Conservation (phyloP, 2,797 vertebrate genomes). For the Pithecia hirsuta region DNA sequence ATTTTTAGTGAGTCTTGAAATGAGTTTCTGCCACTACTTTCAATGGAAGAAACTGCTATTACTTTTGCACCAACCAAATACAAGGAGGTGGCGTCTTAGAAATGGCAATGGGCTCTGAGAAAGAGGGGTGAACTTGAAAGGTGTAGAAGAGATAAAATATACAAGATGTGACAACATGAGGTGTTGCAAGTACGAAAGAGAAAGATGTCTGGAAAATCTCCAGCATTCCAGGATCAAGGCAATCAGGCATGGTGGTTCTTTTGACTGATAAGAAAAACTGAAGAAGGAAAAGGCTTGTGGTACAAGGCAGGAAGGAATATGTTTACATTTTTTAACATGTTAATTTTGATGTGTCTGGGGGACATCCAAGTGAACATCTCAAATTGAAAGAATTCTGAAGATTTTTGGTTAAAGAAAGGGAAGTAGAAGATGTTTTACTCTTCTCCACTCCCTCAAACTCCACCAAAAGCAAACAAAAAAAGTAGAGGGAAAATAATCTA, state of each 20-base stretch:
- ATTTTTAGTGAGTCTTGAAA: not conserved
- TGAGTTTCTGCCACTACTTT: not conserved
- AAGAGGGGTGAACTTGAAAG: not conserved
- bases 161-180: not conserved
- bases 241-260: not conserved
- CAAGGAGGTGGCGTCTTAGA: not conserved
- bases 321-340: not conserved
- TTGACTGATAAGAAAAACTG: not conserved
- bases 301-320: not conserved
- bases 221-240: not conserved
- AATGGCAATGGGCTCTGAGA: not conserved
- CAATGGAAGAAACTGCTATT: not conserved
- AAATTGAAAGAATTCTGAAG: not conserved
- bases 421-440: not conserved
- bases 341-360: not conserved
- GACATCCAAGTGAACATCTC: not conserved
- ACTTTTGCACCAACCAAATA: not conserved
- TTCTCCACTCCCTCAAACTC: not conserved
- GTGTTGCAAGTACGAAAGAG: not conserved
- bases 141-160: not conserved
- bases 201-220: not conserved
- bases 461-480: slow-evolving; percentile 56
- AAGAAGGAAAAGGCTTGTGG: not conserved
- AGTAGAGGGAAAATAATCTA: slow-evolving; percentile 24
- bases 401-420: slow-evolving; percentile 26